These are phyloP conservation scores for Drosophila bifasciata DNA, from an alignment of 1,140 invertebrate genomes.

Conservation along the genomic window DNA sequence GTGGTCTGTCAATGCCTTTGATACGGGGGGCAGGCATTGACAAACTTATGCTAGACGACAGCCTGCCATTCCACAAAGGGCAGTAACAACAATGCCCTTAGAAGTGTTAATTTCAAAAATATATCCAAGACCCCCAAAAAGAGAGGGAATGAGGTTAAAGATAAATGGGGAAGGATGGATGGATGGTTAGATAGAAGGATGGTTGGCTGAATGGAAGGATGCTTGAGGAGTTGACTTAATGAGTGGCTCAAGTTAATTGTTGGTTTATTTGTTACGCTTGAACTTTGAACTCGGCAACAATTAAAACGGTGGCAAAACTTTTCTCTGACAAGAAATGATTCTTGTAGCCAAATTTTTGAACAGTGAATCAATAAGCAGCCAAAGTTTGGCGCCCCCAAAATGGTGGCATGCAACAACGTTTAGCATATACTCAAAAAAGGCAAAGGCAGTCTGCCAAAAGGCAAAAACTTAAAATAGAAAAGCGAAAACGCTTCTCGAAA, in stretches of 20 bases:
- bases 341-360: slow-evolving; percentile 32
- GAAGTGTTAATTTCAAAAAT: slow-evolving; percentile 77
- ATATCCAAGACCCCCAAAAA: slow-evolving; percentile 30
- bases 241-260: slow-evolving; percentile 73
- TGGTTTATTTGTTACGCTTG: slow-evolving; percentile 76
- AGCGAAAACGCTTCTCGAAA: slow-evolving; percentile 23
- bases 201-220: too few species aligned
- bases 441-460: neutral
- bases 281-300: slow-evolving; percentile 74
- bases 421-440: slow-evolving; percentile 6
- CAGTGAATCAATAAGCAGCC: slow-evolving; percentile 27
- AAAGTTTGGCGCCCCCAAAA: slow-evolving; percentile 10
- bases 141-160: neutral
- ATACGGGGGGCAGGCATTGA: slow-evolving; percentile 23
- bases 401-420: slow-evolving; percentile 5
- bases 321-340: slow-evolving; percentile 14
- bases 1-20: slow-evolving; percentile 18
- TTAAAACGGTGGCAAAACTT: slow-evolving; percentile 50
- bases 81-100: slow-evolving; percentile 30
- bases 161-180: slow-evolving; percentile 1
- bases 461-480: slow-evolving; percentile 21
- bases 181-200: slow-evolving; percentile 3
- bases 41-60: slow-evolving; percentile 47
- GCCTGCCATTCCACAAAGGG: slow-evolving; percentile 18
- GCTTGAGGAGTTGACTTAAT: slow-evolving; percentile 53